A percentile compares a stretch with the other conserved stretches of the same genome.
These are phyloP conservation scores for Bombyx huttoni DNA, from an alignment of 2,888 invertebrate genomes.

Conservation along the genomic window DNA sequence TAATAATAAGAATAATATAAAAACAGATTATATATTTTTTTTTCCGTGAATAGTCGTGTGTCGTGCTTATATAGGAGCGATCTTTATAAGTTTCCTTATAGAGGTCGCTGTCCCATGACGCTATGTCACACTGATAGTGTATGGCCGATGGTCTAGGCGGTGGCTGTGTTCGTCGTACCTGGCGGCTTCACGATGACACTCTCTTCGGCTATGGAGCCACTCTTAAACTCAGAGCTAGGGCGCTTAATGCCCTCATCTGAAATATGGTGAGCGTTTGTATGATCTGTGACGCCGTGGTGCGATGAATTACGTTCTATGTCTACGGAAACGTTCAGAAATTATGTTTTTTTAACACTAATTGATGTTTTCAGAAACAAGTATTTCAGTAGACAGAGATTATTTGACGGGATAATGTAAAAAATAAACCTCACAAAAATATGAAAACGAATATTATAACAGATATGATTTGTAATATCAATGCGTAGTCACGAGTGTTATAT, in stretches of 20 bases:
- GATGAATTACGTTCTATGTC: conserved; percentile 41
- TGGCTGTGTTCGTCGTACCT: conserved; percentile 61
- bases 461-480: conserved; percentile 27
- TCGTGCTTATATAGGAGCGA: conserved; percentile 62
- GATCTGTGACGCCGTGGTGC: conserved; percentile 48
- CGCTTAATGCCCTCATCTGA: conserved; percentile 85
- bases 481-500: conserved; percentile 13
- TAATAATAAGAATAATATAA: conserved; percentile 50
- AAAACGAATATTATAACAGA: conserved; percentile 17
- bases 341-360: too few species aligned
- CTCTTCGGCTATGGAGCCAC: conserved; percentile 67
- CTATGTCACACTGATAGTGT: conserved; percentile 57
- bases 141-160: conserved; percentile 62
- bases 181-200: conserved; percentile 50
- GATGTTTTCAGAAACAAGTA: too few species aligned
- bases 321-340: conserved; percentile 18
- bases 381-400: not conserved
- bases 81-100: conserved; percentile 29
- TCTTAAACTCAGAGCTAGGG: conserved; percentile 91
- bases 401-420: conserved; percentile 8
- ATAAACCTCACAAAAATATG: conserved; percentile 15
- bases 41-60: conserved; percentile 61
- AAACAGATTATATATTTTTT: conserved; percentile 63
- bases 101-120: conserved; percentile 58
- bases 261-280: conserved; percentile 66